A percentile compares a stretch with the other conserved stretches of the same genome.
phyloP scores from a whole-genome alignment of 2,113 vertebrate genomes.

The Corythornis cristatus region DNA sequence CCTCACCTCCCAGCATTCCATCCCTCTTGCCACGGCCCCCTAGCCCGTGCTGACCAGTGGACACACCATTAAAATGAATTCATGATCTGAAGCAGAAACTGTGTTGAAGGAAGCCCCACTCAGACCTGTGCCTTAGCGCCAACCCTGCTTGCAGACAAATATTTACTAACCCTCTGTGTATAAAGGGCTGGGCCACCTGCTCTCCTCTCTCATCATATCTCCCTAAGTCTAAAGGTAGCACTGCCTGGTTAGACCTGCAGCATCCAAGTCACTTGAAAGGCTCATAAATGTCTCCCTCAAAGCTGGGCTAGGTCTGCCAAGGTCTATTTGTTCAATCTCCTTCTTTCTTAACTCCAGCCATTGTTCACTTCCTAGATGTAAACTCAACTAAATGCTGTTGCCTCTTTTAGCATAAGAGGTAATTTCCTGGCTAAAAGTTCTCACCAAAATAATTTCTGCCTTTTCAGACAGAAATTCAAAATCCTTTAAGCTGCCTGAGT shows the following conservation, averaged over 20 bases:
- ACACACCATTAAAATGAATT: conserved; percentile 70
- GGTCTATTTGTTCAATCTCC: background rate
- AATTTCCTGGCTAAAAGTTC: conserved; percentile 40
- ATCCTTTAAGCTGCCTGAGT: background rate
- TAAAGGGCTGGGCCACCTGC: conserved; percentile 51
- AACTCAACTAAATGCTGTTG: conserved; percentile 20
- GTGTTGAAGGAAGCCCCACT: conserved; percentile 66
- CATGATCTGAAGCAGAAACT: conserved; percentile 71
- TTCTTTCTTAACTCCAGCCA: background rate
- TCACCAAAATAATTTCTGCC: background rate
- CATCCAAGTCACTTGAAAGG: background rate
- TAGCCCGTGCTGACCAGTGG: conserved; percentile 4
- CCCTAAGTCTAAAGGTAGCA: background rate
- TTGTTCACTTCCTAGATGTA: conserved; percentile 38
- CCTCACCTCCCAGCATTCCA: background rate
- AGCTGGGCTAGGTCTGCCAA: background rate
- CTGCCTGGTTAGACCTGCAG: background rate
- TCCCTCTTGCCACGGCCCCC: background rate
- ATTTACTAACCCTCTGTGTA: conserved; percentile 40
- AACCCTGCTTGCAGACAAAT: conserved; percentile 63
- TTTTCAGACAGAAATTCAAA: conserved; percentile 1
- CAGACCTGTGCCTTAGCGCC: conserved; percentile 24
- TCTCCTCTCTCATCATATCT: conserved; percentile 13
- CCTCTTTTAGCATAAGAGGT: conserved; percentile 11
- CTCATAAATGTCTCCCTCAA: background rate